A percentile compares a stretch with the other conserved stretches of the same genome.
These are phyloP conservation scores for Onthophagus taurus DNA, from an alignment of 1,140 invertebrate species.

Conservation along the genomic window DNA sequence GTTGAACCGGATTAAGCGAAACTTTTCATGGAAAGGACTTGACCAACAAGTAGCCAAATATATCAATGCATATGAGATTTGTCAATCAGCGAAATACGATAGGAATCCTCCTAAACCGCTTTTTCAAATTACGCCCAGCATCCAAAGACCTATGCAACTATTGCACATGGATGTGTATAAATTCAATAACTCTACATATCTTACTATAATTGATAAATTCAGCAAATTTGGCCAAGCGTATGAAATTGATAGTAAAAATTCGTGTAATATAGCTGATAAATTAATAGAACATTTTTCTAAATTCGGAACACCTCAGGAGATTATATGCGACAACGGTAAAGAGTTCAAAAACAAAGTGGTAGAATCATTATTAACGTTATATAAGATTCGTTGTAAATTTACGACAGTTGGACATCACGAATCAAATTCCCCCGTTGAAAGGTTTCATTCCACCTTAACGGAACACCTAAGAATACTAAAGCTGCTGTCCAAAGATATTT, in stretches of 20 bases:
- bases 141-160: constrained; percentile 25
- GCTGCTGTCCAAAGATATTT: no score
- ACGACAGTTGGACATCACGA: constrained; percentile 9
- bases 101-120: constrained; percentile 17
- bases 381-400: constrained; percentile 18
- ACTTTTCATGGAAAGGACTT: no score
- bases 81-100: constrained; percentile 19
- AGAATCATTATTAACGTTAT: constrained; percentile 18
- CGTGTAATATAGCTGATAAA: constrained; percentile 13
- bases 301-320: constrained; percentile 11
- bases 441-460: constrained; percentile 9
- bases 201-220: constrained; percentile 24
- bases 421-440: constrained; percentile 10
- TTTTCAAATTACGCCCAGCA: constrained; percentile 15
- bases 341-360: constrained; percentile 19
- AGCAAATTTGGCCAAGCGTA: no score
- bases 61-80: constrained; percentile 22
- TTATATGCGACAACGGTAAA: constrained; percentile 17
- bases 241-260: constrained; percentile 3
- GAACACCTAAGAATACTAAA: constrained; percentile 9
- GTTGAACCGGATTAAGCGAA: no score
- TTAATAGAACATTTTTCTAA: constrained; percentile 15
- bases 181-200: constrained; percentile 20
- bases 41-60: no score
- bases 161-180: constrained; percentile 25